Evolutionary conservation across 2,797 vertebrate species (phyloP).

Genomic region (Leontopithecus rosalia): DNA sequence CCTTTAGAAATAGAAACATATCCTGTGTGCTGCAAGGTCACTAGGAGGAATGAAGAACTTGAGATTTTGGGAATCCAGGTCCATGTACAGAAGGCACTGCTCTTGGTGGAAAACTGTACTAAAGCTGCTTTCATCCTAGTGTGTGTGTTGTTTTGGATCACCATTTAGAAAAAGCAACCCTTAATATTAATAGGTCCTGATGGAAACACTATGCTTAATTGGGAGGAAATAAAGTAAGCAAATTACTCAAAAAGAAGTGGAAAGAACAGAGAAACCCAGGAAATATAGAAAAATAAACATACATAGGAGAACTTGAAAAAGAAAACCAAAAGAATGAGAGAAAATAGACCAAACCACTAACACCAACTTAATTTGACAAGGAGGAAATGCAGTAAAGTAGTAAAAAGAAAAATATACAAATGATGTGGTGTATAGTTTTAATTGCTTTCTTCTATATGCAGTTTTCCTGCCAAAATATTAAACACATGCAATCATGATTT

Average conservation of each 20-base stretch:
- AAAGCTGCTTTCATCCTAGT: background rate
- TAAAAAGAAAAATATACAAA: background rate
- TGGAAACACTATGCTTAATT: background rate
- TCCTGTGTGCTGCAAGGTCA: background rate
- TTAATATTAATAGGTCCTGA: background rate
- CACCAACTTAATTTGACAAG: slow-evolving; percentile 4
- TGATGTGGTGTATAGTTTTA: background rate
- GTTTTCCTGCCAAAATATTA: slow-evolving; percentile 41
- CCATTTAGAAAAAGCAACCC: background rate
- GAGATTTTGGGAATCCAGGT: background rate
- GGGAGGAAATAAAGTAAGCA: background rate
- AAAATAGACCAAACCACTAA: slow-evolving; percentile 8
- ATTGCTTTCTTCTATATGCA: background rate
- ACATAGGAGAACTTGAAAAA: background rate
- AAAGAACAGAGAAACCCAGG: background rate
- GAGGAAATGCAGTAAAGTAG: background rate
- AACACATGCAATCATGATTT: background rate
- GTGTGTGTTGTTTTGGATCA: background rate
- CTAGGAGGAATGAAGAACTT: background rate
- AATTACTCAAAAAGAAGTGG: background rate
- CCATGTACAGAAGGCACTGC: background rate
- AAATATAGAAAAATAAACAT: background rate
- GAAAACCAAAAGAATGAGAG: background rate
- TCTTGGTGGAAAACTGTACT: background rate
- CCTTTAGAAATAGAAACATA: background rate